Conservation (phyloP, 2,113 vertebrate genomes). For the Artemisiospiza belli region DNA sequence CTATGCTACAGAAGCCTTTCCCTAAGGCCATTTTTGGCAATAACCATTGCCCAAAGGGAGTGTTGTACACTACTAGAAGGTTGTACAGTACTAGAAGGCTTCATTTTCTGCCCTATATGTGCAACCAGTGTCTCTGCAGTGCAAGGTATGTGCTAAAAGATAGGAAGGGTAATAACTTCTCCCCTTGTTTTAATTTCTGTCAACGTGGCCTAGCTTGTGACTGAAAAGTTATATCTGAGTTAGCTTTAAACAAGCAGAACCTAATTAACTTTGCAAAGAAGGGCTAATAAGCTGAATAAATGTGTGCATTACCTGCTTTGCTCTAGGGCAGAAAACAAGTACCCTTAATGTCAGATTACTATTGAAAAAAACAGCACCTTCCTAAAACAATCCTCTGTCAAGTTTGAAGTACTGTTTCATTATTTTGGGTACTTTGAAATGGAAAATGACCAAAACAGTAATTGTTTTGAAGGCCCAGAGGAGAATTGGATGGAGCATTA, state of each 20-base stretch:
- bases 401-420: background rate
- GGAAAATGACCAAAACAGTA: background rate
- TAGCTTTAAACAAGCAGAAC: background rate
- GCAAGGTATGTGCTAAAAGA: background rate
- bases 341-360: background rate
- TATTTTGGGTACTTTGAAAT: background rate
- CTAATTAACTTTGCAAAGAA: background rate
- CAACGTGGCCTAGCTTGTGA: background rate
- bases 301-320: background rate
- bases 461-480: background rate
- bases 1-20: background rate
- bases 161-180: background rate
- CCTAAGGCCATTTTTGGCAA: background rate
- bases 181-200: background rate
- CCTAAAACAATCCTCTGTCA: background rate
- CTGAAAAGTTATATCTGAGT: background rate
- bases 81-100: background rate
- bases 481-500: background rate
- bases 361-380: background rate
- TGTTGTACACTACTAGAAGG: background rate
- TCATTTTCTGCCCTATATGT: accelerated
- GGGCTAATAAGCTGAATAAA: background rate
- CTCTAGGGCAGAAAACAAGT: background rate
- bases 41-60: background rate
- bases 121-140: background rate